phyloP scores from a whole-genome alignment of 2,888 invertebrate genomes.

The Cactoblastis cactorum region DNA sequence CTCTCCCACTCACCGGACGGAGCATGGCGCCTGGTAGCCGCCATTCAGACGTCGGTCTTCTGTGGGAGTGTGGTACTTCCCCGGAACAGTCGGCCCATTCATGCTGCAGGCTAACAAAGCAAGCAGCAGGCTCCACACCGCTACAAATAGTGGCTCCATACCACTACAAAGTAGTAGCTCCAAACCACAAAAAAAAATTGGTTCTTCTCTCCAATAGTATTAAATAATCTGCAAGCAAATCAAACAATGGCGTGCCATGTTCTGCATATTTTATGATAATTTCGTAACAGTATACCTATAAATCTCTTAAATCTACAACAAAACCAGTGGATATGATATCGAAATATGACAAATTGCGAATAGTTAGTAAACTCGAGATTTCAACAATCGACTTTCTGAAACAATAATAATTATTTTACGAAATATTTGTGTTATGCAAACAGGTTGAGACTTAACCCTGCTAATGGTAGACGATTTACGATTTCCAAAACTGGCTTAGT shows the following conservation, averaged over 20 bases:
- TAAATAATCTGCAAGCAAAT: neutral
- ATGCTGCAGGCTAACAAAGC: too few relatives aligned
- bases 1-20: too few relatives aligned
- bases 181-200: too few relatives aligned
- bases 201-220: too few relatives aligned
- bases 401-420: conserved; percentile 17
- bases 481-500: neutral
- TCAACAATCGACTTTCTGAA: conserved; percentile 1
- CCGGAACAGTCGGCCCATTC: too few relatives aligned
- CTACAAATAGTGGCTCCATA: too few relatives aligned
- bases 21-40: too few relatives aligned
- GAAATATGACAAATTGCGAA: conserved; percentile 1
- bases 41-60: too few relatives aligned
- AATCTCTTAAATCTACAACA: neutral
- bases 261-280: neutral
- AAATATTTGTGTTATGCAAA: conserved; percentile 2
- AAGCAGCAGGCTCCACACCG: too few relatives aligned
- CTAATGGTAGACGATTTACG: neutral
- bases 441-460: neutral
- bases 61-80: too few relatives aligned
- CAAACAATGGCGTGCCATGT: neutral
- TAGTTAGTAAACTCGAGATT: neutral
- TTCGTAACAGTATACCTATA: neutral
- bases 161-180: too few relatives aligned
- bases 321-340: neutral